Conservation (phyloP, 2,797 vertebrate species). For the Hipposideros larvatus region DNA sequence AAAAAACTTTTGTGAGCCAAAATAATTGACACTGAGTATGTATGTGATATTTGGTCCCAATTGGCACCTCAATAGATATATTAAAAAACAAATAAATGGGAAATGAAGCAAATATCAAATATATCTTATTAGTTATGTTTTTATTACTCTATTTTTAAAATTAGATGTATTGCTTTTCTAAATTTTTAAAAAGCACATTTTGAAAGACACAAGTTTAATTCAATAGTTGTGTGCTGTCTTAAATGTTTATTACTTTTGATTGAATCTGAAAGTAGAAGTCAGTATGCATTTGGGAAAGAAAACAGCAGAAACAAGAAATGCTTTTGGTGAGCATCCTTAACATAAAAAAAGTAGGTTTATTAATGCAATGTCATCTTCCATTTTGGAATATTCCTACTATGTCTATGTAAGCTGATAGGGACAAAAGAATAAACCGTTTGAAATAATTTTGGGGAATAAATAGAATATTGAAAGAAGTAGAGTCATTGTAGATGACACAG, state of each 20-base stretch:
- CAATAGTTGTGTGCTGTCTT: neutral
- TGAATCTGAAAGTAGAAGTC: slow-evolving; percentile 48
- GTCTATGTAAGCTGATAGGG: neutral
- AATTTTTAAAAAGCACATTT: slow-evolving; percentile 16
- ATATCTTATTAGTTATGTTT: neutral
- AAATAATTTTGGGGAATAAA: slow-evolving; percentile 45
- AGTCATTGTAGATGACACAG: neutral
- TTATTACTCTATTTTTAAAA: neutral
- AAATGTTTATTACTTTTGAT: slow-evolving; percentile 42
- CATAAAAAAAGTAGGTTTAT: slow-evolving; percentile 15
- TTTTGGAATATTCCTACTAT: slow-evolving; percentile 37
- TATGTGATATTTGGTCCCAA: neutral
- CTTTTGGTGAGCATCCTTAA: slow-evolving; percentile 22
- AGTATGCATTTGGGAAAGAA: slow-evolving; percentile 40
- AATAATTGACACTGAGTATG: neutral
- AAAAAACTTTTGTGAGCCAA: neutral
- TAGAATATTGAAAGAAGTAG: neutral
- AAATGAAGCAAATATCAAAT: slow-evolving; percentile 17
- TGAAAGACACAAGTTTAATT: slow-evolving; percentile 45
- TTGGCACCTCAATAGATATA: neutral
- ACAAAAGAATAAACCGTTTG: neutral
- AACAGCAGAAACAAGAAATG: slow-evolving; percentile 22
- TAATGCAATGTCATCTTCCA: neutral
- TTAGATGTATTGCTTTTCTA: neutral
- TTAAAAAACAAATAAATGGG: neutral